Evolutionary conservation across 2,888 invertebrate genomes (phyloP).

Genomic region (Hololepta plana): DNA sequence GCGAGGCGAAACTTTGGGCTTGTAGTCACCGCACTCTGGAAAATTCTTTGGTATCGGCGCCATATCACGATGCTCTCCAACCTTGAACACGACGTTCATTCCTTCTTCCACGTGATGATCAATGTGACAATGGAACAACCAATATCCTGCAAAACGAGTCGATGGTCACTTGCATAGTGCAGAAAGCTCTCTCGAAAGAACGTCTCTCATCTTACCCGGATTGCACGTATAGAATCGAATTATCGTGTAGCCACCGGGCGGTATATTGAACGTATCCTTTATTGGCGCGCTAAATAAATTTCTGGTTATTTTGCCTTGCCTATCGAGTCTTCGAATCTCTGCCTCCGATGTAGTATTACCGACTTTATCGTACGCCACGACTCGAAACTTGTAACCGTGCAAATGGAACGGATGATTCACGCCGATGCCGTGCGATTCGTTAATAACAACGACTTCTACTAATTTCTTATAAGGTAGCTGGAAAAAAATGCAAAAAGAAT

Average conservation of each 20-base stretch:
- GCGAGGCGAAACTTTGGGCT: too few species aligned
- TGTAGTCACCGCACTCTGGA: constrained; percentile 49
- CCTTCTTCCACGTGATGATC: constrained; percentile 84
- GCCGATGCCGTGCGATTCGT: constrained; percentile 3
- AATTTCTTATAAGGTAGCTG: constrained; percentile 2
- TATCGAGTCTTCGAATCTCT: too few species aligned
- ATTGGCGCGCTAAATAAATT: too few species aligned
- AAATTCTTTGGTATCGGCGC: constrained; percentile 52
- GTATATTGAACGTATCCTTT: too few species aligned
- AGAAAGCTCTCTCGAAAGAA: too few species aligned
- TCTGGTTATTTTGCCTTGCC: too few species aligned
- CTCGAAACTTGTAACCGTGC: constrained; percentile 6
- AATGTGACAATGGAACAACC: constrained; percentile 86
- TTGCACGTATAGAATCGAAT: too few species aligned
- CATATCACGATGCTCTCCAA: constrained; percentile 65
- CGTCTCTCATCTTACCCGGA: too few species aligned
- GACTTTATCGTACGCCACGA: too few species aligned
- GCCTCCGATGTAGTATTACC: too few species aligned
- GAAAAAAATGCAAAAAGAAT: constrained; percentile 1
- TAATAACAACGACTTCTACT: constrained; percentile 5
- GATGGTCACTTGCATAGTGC: too few species aligned
- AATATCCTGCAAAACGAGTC: constrained; percentile 42
- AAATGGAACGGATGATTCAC: constrained; percentile 8
- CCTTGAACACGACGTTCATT: constrained; percentile 73
- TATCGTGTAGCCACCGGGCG: too few species aligned